A percentile compares a stretch with the other conserved stretches of the same genome.
phyloP scores from a whole-genome alignment of 2,888 invertebrate species.

The Tinea semifulvella region DNA sequence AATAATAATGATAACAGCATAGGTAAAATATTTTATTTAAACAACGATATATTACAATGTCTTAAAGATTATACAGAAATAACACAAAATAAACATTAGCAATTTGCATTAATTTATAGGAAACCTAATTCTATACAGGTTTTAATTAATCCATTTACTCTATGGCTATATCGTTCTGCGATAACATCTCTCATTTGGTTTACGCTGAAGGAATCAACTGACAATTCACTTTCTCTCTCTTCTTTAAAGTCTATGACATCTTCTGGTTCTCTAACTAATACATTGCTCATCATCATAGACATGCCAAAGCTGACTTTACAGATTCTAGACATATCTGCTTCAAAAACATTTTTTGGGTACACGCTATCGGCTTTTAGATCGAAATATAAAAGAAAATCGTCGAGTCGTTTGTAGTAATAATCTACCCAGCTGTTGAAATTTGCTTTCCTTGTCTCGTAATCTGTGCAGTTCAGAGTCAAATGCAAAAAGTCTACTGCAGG shows the following conservation, averaged over 20 bases:
- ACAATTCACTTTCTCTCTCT: background rate
- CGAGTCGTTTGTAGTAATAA: constrained; percentile 4
- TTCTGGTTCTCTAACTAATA: constrained; percentile 10
- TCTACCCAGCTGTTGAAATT: constrained; percentile 9
- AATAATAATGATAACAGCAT: too few species aligned
- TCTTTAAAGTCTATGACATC: constrained; percentile 10
- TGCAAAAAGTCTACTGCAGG: constrained; percentile 9
- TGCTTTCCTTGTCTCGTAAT: background rate
- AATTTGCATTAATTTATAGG: background rate
- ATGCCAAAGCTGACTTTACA: constrained; percentile 5
- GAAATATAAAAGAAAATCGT: background rate
- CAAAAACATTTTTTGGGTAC: constrained; percentile 12
- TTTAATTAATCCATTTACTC: constrained; percentile 3
- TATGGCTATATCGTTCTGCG: background rate
- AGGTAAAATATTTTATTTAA: too few species aligned
- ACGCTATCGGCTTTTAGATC: constrained; percentile 1
- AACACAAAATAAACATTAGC: too few species aligned
- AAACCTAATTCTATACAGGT: background rate
- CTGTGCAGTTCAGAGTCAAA: constrained; percentile 12
- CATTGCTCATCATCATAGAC: constrained; percentile 5
- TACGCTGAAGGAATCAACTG: background rate
- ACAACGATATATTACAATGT: too few species aligned
- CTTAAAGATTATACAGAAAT: too few species aligned
- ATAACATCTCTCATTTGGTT: constrained; percentile 7
- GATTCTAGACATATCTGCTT: constrained; percentile 1